Evolutionary conservation across 2,888 invertebrate species (phyloP).

Genomic region (Mallateleia sp.): DNA sequence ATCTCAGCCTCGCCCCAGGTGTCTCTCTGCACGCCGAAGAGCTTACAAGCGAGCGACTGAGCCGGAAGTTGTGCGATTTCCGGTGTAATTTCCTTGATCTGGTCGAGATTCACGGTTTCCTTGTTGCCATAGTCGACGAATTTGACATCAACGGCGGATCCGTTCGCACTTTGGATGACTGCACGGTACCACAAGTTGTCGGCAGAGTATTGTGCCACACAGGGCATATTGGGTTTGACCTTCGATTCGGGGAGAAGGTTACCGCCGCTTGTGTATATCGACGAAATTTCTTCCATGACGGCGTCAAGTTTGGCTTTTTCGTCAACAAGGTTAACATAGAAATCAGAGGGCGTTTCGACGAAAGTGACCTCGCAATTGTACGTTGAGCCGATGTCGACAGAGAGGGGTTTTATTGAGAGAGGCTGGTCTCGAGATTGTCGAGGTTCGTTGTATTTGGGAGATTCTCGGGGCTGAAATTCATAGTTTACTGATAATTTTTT

Average conservation of each 20-base stretch:
- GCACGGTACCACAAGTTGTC: slow-evolving; percentile 94
- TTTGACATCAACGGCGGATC: slow-evolving; percentile 90
- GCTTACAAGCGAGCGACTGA: slow-evolving; percentile 88
- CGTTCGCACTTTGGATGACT: slow-evolving; percentile 88
- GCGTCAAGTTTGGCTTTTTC: slow-evolving; percentile 84
- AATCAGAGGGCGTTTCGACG: slow-evolving; percentile 83
- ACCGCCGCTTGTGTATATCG: slow-evolving; percentile 83
- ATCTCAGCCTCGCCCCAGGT: slow-evolving; percentile 79
- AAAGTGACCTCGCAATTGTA: slow-evolving; percentile 86
- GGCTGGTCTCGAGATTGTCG: background rate
- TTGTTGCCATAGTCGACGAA: slow-evolving; percentile 94
- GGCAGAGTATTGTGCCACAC: slow-evolving; percentile 87
- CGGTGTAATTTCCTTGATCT: slow-evolving; percentile 89
- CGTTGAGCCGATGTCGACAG: slow-evolving; percentile 82
- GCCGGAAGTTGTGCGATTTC: slow-evolving; percentile 86
- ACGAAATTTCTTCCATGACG: slow-evolving; percentile 85
- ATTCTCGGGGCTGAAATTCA: slow-evolving; percentile 6
- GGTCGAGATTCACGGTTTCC: slow-evolving; percentile 90
- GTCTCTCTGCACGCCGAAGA: slow-evolving; percentile 85
- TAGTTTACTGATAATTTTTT: too few species aligned
- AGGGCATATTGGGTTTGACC: slow-evolving; percentile 81
- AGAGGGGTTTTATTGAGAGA: slow-evolving; percentile 44
- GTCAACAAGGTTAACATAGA: slow-evolving; percentile 86
- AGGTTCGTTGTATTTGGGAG: background rate
- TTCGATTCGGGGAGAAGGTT: slow-evolving; percentile 78